Evolutionary conservation across 2,888 invertebrate genomes (phyloP).

Genomic region (Ochropleura plecta): DNA sequence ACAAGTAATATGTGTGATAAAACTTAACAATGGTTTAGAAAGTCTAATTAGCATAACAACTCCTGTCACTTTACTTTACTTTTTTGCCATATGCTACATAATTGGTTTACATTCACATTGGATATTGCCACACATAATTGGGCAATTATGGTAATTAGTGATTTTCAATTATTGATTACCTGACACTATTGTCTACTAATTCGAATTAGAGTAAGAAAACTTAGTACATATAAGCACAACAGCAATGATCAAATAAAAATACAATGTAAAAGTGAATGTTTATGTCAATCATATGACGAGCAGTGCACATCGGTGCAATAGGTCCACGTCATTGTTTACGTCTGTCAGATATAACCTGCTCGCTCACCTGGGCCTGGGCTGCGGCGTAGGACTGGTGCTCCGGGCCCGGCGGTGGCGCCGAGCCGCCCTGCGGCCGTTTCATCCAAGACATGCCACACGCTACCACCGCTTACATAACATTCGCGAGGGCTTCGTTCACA

Average conservation of each 20-base stretch:
- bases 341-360: slow-evolving; percentile 79
- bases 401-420: slow-evolving; percentile 73
- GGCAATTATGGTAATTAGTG: slow-evolving; percentile 38
- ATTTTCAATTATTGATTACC: slow-evolving; percentile 18
- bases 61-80: neutral
- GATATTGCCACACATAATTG: slow-evolving; percentile 25
- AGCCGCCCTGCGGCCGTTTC: slow-evolving; percentile 82
- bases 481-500: slow-evolving; percentile 79
- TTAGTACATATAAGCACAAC: slow-evolving; percentile 2
- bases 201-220: neutral
- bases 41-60: neutral
- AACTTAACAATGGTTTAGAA: neutral
- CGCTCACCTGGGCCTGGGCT: slow-evolving; percentile 85
- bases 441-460: slow-evolving; percentile 87
- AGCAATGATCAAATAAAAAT: slow-evolving; percentile 10
- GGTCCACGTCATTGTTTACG: slow-evolving; percentile 88
- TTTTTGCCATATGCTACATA: slow-evolving; percentile 47
- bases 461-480: slow-evolving; percentile 88
- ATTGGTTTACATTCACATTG: slow-evolving; percentile 23
- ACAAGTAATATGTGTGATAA: slow-evolving; percentile 23
- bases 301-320: slow-evolving; percentile 56
- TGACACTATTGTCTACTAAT: slow-evolving; percentile 15
- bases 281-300: slow-evolving; percentile 72
- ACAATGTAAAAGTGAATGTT: slow-evolving; percentile 43
- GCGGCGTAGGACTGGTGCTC: slow-evolving; percentile 80